Evolutionary conservation across 1,140 invertebrate genomes (phyloP), one percentile per base, ranked within the genome.

Genomic region (Drosophila watanabei): DNA sequence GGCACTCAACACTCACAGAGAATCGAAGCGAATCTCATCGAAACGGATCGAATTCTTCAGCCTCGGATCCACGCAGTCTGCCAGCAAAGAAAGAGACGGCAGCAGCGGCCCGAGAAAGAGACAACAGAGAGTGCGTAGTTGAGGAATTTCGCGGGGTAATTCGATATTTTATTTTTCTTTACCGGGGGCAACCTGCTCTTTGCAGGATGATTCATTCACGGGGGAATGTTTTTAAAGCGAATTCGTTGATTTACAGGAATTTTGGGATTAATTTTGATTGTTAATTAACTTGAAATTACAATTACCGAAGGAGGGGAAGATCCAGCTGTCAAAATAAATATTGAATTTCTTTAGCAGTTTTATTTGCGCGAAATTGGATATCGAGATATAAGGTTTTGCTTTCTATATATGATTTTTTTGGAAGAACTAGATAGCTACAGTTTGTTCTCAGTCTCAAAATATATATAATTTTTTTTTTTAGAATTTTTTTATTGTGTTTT

Each of bases 231-330:
- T 75, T 76, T 87, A 64, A 57, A 32, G 75, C 75, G 71, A 86
- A 86, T 52, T 73, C n/a, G 49, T 48, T 65, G 66, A 28, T 71
- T 81, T 81, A 56, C 49, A 52, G 59, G 39, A 85, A 57, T 64
- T 57, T 57, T 39, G 11, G 54, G 37, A 39, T 49, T 48, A 13
- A 3, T 24, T 56, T 65, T 81, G 51, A 79, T 87, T 87, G 84
- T 87, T 87, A 87, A 87, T 87, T 87, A 87, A 87, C 85, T 87
- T 75, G 80, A 80, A 87, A 88, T 87, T 87, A 83, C 62, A 83
- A 66, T 66, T 37, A 43, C 52, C 39, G 16, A 30, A 11, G 24
- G 24, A 33, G 46, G n/a, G 24, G 24, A 33, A 37, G n/a, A 64
- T 46, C 56, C 70, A 79, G 85, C 79, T 86, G 85, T 88, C 84